Evolutionary conservation across 2,888 invertebrate species (phyloP).

Genomic region (Phyto melanocephala): DNA sequence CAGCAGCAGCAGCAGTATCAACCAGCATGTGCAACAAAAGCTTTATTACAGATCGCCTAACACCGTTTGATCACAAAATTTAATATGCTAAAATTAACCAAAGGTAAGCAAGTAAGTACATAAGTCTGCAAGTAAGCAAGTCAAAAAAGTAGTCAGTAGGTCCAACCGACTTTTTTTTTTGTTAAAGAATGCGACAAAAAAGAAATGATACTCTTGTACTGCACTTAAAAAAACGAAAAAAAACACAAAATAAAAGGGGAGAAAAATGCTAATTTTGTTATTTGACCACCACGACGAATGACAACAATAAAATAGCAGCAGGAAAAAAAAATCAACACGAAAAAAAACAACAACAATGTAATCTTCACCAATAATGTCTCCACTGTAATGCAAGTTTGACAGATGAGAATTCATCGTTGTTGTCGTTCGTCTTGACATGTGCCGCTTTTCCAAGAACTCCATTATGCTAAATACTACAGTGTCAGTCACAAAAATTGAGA

Average conservation of each 20-base stretch:
- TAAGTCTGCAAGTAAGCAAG: neutral
- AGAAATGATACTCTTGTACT: constrained; percentile 42
- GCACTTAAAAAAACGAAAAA: too few relatives aligned
- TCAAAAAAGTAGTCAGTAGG: constrained; percentile 8
- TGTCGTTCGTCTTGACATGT: constrained; percentile 46
- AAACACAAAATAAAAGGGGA: constrained; percentile 56
- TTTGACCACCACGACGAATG: constrained; percentile 76
- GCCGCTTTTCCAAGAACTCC: constrained; percentile 55
- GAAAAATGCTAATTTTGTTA: constrained; percentile 76
- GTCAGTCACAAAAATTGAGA: constrained; percentile 23
- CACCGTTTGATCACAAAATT: constrained; percentile 41
- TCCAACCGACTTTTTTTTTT: neutral
- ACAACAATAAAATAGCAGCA: constrained; percentile 58
- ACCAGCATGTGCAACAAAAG: constrained; percentile 35
- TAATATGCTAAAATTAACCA: constrained; percentile 29
- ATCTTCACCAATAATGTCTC: constrained; percentile 68
- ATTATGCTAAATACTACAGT: constrained; percentile 25
- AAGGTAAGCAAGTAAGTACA: constrained; percentile 15
- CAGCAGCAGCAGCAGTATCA: neutral
- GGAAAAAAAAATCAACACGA: constrained; percentile 71
- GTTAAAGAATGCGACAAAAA: constrained; percentile 12
- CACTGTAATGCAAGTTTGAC: constrained; percentile 57
- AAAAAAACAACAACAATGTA: constrained; percentile 17
- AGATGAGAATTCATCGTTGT: constrained; percentile 55
- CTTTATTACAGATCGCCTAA: constrained; percentile 51